These are phyloP conservation scores for Drosophila watanabei DNA, from an alignment of 1,140 invertebrate species.

Conservation along the genomic window DNA sequence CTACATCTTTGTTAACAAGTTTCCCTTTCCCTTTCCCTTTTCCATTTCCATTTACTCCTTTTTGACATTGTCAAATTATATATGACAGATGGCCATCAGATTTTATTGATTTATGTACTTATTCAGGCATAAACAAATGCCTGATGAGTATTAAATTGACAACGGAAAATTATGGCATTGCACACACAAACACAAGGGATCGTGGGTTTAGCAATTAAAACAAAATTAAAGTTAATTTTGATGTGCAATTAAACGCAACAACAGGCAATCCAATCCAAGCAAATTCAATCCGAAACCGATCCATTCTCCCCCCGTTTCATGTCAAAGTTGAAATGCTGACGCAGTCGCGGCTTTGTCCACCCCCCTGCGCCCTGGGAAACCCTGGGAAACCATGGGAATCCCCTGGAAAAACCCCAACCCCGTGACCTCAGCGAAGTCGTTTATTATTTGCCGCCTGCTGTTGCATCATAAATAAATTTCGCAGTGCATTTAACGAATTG, in stretches of 20 bases:
- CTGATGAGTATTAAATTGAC: conserved; percentile 28
- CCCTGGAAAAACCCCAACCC: conserved; percentile 2
- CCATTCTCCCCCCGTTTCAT: conserved; percentile 8
- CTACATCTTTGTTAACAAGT: background rate
- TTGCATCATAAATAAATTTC: conserved; percentile 80
- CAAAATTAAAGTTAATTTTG: conserved; percentile 74
- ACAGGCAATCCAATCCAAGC: background rate
- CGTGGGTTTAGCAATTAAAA: conserved; percentile 76
- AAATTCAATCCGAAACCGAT: background rate
- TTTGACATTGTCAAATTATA: conserved; percentile 7
- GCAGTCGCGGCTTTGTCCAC: conserved; percentile 27
- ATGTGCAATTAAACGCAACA: conserved; percentile 72
- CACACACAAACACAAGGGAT: conserved; percentile 14
- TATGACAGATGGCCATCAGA: conserved; percentile 32
- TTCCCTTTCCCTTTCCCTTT: background rate
- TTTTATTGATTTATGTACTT: conserved; percentile 27
- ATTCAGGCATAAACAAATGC: conserved; percentile 1
- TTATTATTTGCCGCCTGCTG: conserved; percentile 73
- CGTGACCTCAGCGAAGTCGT: conserved; percentile 55
- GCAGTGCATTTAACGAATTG: conserved; percentile 82
- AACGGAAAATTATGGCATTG: conserved; percentile 32
- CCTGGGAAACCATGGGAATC: conserved; percentile 7
- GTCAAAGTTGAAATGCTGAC: conserved; percentile 52
- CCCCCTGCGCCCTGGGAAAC: background rate
- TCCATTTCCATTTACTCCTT: background rate